phyloP scores from a whole-genome alignment of 2,797 vertebrate genomes.

The Pachyuromys duprasi region DNA sequence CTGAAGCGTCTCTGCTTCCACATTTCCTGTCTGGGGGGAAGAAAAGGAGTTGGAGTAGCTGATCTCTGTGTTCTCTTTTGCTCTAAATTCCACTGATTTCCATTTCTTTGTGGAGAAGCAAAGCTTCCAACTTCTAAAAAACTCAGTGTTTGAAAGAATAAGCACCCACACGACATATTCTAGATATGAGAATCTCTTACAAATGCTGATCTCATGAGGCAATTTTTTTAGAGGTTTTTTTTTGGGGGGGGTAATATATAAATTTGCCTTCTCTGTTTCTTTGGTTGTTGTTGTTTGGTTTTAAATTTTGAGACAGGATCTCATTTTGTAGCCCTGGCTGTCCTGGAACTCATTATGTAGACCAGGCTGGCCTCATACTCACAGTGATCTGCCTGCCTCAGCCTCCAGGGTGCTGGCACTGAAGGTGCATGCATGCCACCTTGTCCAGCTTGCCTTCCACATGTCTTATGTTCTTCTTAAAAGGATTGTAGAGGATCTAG shows the following conservation, averaged over 20 bases:
- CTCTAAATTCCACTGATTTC: background rate
- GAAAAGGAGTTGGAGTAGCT: background rate
- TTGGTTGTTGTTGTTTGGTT: background rate
- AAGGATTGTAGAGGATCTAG: background rate
- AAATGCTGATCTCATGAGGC: background rate
- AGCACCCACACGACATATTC: background rate
- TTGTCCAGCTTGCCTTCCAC: background rate
- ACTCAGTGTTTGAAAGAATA: background rate
- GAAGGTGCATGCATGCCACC: accelerated
- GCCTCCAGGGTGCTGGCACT: background rate
- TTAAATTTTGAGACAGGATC: background rate
- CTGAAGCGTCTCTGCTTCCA: background rate
- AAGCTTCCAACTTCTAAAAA: slow-evolving; percentile 18
- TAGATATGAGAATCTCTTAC: slow-evolving; percentile 5
- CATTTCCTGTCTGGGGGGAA: slow-evolving; percentile 32
- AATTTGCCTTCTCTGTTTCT: slow-evolving; percentile 32
- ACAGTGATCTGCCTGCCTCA: background rate
- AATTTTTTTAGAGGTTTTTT: slow-evolving; percentile 2
- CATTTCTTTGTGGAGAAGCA: background rate
- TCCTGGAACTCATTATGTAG: background rate
- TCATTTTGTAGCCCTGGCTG: background rate
- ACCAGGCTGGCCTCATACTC: background rate
- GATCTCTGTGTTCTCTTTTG: background rate
- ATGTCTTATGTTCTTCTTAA: slow-evolving; percentile 4
- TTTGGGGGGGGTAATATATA: background rate